Base-by-base conservation (phyloP, 2,797 vertebrate species). In the Acipenser ruthenus region DNA sequence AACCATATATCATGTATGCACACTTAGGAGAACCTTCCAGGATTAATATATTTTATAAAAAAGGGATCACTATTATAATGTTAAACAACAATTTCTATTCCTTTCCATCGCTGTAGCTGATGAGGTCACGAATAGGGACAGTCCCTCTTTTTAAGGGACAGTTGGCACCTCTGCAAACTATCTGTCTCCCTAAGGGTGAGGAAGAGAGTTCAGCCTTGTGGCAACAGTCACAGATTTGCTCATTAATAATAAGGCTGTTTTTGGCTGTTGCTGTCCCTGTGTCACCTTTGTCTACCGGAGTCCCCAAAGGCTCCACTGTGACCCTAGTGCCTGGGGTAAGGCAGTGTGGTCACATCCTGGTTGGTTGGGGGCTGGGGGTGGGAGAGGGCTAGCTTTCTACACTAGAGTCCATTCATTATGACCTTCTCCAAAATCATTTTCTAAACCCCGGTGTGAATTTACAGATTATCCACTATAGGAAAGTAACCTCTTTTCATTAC, bases 221-320 rank as follows among this genome's bases (percentile, higher is more conserved):
- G 89, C 83, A 89, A 86, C 89, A 85, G 87, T 91, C 84, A 88
- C 37, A 69, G 37, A 7, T 71, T 88, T 82, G 82, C 75, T 77
- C 86, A 37, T 37, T 89, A 80, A 74, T 73, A 55, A 78, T 37
- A 37, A 37, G 37, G 37, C 37, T 37, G 37, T 37, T 37, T 37
- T 37, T 37, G 80, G 73, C 73, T 80, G 77, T 82, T 77, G 73
- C 65, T 73, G 68, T 76, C 82, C 71, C 1, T 77, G 66, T 74
- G 74, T 73, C 78, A 81, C 76, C 79, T 78, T 80, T 85, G 81
- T 79, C 73, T 77, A 55, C 65, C 63, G 4, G 65, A 67, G 77
- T 77, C 80, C 75, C 72, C 77, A 87, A 63, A 83, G 84, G 78
- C 87, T 85, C 79, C 84, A 80, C 62, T 83, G 75, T 83, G 82